phyloP scores from a whole-genome alignment of 53 echinoderm and acorn worm species.

The Hippasteria phrygiana region DNA sequence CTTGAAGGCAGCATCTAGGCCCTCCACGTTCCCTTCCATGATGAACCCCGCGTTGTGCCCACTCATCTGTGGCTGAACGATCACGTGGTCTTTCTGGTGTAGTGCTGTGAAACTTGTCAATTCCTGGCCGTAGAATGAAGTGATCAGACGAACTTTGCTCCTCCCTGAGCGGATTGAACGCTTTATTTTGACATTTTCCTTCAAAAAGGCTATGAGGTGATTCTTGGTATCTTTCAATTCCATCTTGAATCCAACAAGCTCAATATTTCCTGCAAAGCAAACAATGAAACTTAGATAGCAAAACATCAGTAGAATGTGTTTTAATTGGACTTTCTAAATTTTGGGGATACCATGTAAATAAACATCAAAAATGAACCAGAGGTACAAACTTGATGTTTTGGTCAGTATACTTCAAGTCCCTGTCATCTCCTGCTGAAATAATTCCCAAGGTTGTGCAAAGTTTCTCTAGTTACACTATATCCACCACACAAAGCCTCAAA shows the following conservation, averaged over 20 bases:
- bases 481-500: too few relatives aligned
- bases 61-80: not conserved
- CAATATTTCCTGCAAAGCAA: constrained; percentile 24
- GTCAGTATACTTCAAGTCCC: too few relatives aligned
- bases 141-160: constrained; percentile 17
- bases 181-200: constrained; percentile 5
- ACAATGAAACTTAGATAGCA: not conserved
- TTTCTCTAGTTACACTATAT: too few relatives aligned
- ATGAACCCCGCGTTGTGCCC: constrained; percentile 9
- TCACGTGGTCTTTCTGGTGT: not conserved
- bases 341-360: not conserved
- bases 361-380: not conserved
- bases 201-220: not conserved
- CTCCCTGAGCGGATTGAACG: not conserved
- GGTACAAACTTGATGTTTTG: too few relatives aligned
- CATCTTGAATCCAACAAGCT: constrained; percentile 28
- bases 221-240: constrained; percentile 9
- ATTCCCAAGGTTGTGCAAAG: too few relatives aligned
- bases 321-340: not conserved
- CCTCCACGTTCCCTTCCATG: constrained; percentile 16
- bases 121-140: not conserved
- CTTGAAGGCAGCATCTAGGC: not conserved
- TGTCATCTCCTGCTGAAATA: too few relatives aligned
- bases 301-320: not conserved
- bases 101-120: not conserved